A percentile compares a stretch with the other conserved stretches of the same genome.
Conservation (phyloP, 2,888 invertebrate species). For the Trachelus tabidus region DNA sequence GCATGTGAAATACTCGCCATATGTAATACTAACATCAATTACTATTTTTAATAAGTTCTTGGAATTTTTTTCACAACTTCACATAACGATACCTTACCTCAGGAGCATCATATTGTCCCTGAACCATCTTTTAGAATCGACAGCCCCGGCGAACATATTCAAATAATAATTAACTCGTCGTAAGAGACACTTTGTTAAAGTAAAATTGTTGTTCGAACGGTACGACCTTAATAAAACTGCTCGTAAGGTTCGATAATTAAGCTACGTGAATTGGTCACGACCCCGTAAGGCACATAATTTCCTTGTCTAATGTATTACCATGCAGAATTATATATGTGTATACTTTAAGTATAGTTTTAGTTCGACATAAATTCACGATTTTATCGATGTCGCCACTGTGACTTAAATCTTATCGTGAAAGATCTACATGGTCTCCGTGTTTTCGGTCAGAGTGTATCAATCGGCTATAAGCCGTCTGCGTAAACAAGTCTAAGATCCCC, state of each 20-base stretch:
- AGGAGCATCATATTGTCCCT: constrained; percentile 61
- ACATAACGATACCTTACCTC: constrained; percentile 50
- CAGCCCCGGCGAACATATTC: constrained; percentile 72
- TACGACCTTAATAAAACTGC: neutral
- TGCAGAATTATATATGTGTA: neutral
- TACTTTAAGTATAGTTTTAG: neutral
- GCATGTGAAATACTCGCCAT: neutral
- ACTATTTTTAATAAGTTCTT: neutral
- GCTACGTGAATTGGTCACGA: neutral
- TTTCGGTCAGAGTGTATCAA: neutral
- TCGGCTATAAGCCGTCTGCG: neutral
- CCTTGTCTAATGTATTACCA: neutral
- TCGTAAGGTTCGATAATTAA: neutral
- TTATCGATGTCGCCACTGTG: neutral
- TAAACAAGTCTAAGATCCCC: neutral
- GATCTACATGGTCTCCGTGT: neutral
- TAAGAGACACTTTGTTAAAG: neutral
- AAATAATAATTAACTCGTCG: neutral
- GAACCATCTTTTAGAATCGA: constrained; percentile 72
- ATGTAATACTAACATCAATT: neutral
- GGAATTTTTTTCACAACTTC: neutral
- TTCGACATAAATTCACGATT: neutral
- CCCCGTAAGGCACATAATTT: neutral
- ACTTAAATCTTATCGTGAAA: neutral
- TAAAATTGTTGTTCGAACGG: neutral